Percentiles rank a stretch among this genome's conserved stretches.
Evolutionary conservation across 2,797 vertebrate genomes (phyloP).

Genomic region (Eidolon dupreanum): DNA sequence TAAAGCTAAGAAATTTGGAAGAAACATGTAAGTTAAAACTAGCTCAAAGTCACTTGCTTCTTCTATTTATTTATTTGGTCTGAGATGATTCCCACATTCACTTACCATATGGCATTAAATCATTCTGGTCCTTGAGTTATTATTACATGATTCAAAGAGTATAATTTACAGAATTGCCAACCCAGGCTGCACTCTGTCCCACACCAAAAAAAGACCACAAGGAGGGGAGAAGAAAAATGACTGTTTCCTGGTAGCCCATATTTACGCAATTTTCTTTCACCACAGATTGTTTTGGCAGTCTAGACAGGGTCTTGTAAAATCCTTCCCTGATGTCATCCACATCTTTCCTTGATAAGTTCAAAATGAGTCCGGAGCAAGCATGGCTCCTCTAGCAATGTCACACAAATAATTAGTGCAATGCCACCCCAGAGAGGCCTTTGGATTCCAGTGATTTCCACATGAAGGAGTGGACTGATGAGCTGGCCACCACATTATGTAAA

Average conservation of each 20-base stretch:
- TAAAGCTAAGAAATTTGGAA: conserved; percentile 63
- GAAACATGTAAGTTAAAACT: conserved; percentile 49
- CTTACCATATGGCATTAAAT: conserved; percentile 77
- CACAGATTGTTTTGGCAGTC: conserved; percentile 79
- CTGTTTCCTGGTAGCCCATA: conserved; percentile 71
- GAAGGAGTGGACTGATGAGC: conserved; percentile 49
- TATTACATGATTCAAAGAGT: conserved; percentile 77
- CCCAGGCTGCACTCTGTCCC: conserved; percentile 71
- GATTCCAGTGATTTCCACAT: conserved; percentile 55
- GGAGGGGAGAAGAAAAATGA: conserved; percentile 67
- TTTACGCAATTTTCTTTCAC: conserved; percentile 79
- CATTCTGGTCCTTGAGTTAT: conserved; percentile 74
- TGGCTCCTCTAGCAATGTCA: conserved; percentile 29
- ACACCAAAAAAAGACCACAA: conserved; percentile 66
- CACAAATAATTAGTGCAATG: conserved; percentile 52
- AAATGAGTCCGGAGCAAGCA: conserved; percentile 39
- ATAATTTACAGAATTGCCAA: conserved; percentile 73
- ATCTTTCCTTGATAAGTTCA: conserved; percentile 73
- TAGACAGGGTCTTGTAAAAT: conserved; percentile 72
- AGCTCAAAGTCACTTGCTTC: conserved; percentile 64
- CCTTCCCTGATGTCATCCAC: conserved; percentile 68
- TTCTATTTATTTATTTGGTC: conserved; percentile 74
- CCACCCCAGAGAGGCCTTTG: conserved; percentile 43
- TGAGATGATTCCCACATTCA: conserved; percentile 56
- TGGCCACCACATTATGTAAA: conserved; percentile 51